phyloP scores from a whole-genome alignment of 2,113 vertebrate species.

The Cebus imitator region DNA sequence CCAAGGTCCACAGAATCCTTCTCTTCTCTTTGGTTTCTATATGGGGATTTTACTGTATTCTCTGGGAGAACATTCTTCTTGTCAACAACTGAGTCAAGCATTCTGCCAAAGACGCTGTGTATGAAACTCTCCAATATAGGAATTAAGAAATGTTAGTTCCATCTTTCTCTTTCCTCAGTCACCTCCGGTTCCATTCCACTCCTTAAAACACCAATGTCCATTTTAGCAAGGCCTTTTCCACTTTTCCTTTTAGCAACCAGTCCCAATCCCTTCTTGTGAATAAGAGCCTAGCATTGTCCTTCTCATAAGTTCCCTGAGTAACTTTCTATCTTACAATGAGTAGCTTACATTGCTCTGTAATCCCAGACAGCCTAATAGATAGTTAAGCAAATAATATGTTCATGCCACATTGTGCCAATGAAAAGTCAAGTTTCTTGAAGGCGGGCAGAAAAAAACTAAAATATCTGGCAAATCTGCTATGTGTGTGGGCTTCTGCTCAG shows the following conservation, averaged over 20 bases:
- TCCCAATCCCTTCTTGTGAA: neutral
- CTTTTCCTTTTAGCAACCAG: neutral
- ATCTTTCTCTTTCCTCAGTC: neutral
- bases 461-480: neutral
- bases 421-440: neutral
- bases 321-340: neutral
- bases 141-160: neutral
- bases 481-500: neutral
- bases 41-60: neutral
- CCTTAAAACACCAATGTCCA: neutral
- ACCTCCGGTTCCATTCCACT: neutral
- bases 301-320: neutral
- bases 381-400: neutral
- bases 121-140: neutral
- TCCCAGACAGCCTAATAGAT: neutral
- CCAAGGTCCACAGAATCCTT: neutral
- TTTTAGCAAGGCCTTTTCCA: neutral
- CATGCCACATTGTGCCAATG: neutral
- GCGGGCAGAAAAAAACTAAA: neutral
- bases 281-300: no score
- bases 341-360: accelerated
- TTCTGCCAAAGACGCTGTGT: neutral
- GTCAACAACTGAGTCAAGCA: neutral
- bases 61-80: neutral
- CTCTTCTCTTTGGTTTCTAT: neutral